Evolutionary conservation across 2,888 invertebrate species (phyloP).

Genomic region (Lycia hirtaria): DNA sequence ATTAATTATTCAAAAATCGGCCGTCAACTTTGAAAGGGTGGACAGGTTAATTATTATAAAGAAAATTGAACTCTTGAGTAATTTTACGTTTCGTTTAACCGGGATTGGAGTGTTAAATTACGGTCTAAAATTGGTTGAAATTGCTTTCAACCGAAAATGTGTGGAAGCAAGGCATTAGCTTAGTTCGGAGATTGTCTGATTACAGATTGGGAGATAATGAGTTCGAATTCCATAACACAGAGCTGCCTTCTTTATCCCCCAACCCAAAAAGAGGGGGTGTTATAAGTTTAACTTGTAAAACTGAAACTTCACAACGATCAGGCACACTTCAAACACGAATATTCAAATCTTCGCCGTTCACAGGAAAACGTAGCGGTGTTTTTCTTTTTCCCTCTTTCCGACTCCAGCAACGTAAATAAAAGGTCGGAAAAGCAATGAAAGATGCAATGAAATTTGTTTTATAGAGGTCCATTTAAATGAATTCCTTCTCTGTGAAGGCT

Average conservation of each 20-base stretch:
- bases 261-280: too few species aligned
- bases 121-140: conserved; percentile 33
- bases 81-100: conserved; percentile 46
- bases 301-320: too few species aligned
- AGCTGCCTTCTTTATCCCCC: too few species aligned
- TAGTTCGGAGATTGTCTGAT: too few species aligned
- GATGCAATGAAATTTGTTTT: conserved; percentile 48
- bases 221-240: too few species aligned
- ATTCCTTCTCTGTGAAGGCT: conserved; percentile 36
- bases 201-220: too few species aligned
- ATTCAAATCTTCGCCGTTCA: conserved; percentile 1
- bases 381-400: conserved; percentile 3
- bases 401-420: conserved; percentile 19
- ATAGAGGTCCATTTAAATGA: conserved; percentile 50
- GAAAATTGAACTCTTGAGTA: conserved; percentile 41
- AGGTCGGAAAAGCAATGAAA: conserved; percentile 23
- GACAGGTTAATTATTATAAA: conserved; percentile 44
- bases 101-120: conserved; percentile 46
- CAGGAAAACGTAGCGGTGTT: not conserved
- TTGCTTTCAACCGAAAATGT: conserved; percentile 24
- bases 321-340: not conserved
- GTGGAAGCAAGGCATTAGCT: too few species aligned
- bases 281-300: too few species aligned
- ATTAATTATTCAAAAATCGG: conserved; percentile 36
- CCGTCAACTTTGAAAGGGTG: conserved; percentile 33